Conservation (phyloP, 2,888 invertebrate species). For the Endomychus coccineus region DNA sequence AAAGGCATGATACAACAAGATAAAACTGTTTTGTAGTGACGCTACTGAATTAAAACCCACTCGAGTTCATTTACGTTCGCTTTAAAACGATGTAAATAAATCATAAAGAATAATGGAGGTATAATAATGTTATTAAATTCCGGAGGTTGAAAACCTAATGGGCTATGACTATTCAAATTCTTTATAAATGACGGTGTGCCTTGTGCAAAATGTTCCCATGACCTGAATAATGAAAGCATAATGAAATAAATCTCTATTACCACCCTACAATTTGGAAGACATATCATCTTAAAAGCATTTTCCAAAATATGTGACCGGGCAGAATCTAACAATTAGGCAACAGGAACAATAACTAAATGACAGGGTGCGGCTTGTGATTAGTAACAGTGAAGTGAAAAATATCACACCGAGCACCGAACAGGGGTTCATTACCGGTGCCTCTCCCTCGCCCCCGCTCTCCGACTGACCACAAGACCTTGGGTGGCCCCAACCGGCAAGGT, state of each 20-base stretch:
- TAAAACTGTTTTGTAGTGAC: no score
- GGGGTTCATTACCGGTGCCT: conserved; percentile 9
- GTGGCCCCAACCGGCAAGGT: conserved; percentile 23
- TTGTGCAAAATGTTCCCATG: conserved; percentile 16
- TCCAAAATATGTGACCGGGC: conserved; percentile 16
- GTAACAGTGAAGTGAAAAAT: conserved; percentile 29
- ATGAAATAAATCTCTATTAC: conserved; percentile 26
- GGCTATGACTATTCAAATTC: conserved; percentile 13
- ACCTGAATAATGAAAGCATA: conserved; percentile 15
- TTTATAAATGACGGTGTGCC: conserved; percentile 2
- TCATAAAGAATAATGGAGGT: no score
- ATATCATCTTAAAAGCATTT: conserved; percentile 26
- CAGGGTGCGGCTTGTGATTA: conserved; percentile 29
- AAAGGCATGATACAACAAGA: no score
- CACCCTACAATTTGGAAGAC: conserved; percentile 23
- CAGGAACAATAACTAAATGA: conserved; percentile 26
- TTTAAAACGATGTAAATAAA: no score
- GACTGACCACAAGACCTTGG: conserved; percentile 26
- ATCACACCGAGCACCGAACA: conserved; percentile 24
- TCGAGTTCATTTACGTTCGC: no score
- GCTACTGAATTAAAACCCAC: no score
- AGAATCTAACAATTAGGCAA: conserved; percentile 20
- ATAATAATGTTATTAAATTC: conserved; percentile 11
- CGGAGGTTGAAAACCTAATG: no score
- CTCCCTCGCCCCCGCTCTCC: conserved; percentile 13